These are phyloP conservation scores for Anoncus sp. DNA, from an alignment of 2,888 invertebrate species.

Conservation along the genomic window DNA sequence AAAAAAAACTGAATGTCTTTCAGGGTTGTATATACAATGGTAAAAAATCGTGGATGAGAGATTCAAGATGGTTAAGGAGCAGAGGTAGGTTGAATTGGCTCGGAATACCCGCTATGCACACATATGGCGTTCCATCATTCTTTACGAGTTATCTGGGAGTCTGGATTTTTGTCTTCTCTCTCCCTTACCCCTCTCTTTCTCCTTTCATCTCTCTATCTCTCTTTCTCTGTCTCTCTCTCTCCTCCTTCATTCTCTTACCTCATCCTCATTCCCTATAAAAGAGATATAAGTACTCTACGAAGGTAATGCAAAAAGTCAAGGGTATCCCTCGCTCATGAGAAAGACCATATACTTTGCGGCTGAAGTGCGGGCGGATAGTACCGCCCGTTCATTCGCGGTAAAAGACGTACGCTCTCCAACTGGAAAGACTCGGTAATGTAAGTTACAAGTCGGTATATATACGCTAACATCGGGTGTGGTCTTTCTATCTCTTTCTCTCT, in stretches of 20 bases:
- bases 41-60: no score
- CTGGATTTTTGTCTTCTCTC: constrained; percentile 21
- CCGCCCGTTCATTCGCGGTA: constrained; percentile 26
- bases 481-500: constrained; percentile 43
- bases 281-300: constrained; percentile 20
- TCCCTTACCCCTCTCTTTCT: no score
- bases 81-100: no score
- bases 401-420: constrained; percentile 46
- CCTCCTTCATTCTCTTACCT: no score
- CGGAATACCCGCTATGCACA: no score
- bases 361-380: constrained; percentile 39
- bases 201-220: not conserved
- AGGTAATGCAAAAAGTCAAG: constrained; percentile 34
- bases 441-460: constrained; percentile 37
- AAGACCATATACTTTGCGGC: constrained; percentile 30
- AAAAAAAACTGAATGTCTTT: no score
- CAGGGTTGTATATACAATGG: no score
- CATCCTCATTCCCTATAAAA: constrained; percentile 16
- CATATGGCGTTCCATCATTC: constrained; percentile 41
- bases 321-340: constrained; percentile 16
- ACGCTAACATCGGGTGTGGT: constrained; percentile 71
- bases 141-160: constrained; percentile 52
- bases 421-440: constrained; percentile 45
- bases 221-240: not conserved
- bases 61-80: no score